Percentiles rank a stretch among this genome's conserved stretches.
These are phyloP conservation scores for Physella acuta DNA, from an alignment of 1,140 invertebrate species.

Conservation along the genomic window DNA sequence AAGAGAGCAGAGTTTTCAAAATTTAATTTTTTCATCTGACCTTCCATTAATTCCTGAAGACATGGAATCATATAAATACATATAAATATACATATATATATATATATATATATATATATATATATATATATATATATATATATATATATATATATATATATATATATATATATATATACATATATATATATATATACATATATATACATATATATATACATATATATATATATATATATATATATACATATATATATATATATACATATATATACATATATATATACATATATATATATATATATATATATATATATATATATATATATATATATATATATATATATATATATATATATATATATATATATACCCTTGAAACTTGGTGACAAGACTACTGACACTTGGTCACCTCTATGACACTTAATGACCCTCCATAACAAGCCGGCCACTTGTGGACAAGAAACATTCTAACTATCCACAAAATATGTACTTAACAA, in stretches of 20 bases:
- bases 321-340: no score
- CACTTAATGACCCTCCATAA: no score
- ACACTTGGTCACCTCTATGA: no score
- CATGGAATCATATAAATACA: no score
- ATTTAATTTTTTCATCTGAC: conserved; percentile 50
- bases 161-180: not conserved
- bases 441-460: no score
- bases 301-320: no score
- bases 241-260: not conserved
- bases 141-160: not conserved
- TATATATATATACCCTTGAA: no score
- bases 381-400: no score
- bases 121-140: conserved; percentile 1
- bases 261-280: not conserved
- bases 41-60: conserved; percentile 48
- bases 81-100: not conserved
- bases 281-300: not conserved
- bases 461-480: no score
- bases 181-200: not conserved
- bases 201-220: not conserved
- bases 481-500: no score
- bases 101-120: conserved; percentile 1
- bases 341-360: no score
- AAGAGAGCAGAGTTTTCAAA: conserved; percentile 48
- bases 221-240: not conserved